Evolutionary conservation across 2,113 vertebrate genomes (phyloP), one percentile per base, ranked within the genome.

Genomic region (Bos javanicus): DNA sequence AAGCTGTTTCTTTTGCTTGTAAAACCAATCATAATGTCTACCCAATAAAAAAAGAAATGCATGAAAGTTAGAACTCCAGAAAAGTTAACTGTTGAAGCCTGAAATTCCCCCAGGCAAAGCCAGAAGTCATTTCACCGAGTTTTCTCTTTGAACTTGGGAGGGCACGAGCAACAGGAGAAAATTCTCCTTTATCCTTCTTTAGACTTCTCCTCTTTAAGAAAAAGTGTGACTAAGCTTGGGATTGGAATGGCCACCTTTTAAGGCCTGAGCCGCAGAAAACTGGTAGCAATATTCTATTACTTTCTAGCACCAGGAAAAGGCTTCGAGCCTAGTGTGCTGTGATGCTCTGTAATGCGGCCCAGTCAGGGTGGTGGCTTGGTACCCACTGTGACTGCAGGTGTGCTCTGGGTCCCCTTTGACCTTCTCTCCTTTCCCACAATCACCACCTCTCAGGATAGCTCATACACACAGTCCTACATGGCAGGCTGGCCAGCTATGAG

Each of bases 1-100:
- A 95, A 97, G 92, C 94, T 59, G 90, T 96, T 74, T 82, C 50
- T 85, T 98, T 98, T 96, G 67, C 97, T 96, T 96, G 71, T 92
- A 97, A 98, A 98, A 96, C 89, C 43, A 71, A 98, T 97, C 97
- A 97, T 97, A 97, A 95, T 14, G 43, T 98, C 97, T 97, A 94
- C 87, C 94, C 93, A 98, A 96, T 97, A 97, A 98, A 97, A 96
- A 60, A 64, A 97, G 87, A 97, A 97, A 97, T 83, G 94, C 87
- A 90, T 86, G 78, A 84, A 93, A 93, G 93, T 95, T 96, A 39
- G 64, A 95, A 95, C 62, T 95, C 83, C 94, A 98, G 91, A 94
- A 87, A 97, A 97, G 48, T 95, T 96, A 96, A 92, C 93, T n/a
- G 33, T 62, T 76, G 93, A 97, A 95, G 57, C n/a, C 92, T 94